Conservation (phyloP, 2,113 vertebrate species). For the Haplochromis vanheusdeni region DNA sequence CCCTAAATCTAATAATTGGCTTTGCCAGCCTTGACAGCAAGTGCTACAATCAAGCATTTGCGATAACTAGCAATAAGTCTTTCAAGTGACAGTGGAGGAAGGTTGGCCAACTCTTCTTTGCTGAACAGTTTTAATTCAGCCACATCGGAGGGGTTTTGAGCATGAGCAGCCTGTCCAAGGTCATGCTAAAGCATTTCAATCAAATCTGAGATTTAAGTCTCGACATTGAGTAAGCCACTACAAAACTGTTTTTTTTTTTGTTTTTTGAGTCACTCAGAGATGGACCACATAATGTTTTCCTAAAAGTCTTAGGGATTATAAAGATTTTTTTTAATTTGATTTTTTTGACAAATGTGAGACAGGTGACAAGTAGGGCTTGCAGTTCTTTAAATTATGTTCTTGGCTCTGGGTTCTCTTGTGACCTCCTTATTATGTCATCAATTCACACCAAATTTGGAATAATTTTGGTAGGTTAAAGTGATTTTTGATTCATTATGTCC, state of each 20-base stretch:
- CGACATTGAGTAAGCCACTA: not conserved
- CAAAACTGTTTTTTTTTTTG: not conserved
- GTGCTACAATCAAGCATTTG: rapidly evolving
- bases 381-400: not conserved
- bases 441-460: not conserved
- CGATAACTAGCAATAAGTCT: not conserved
- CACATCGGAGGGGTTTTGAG: not conserved
- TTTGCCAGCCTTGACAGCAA: not conserved
- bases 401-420: not conserved
- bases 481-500: not conserved
- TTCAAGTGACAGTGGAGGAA: not conserved
- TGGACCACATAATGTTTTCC: not conserved
- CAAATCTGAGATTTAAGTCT: not conserved
- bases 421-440: not conserved
- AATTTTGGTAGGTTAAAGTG: not conserved
- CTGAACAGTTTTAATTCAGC: not conserved
- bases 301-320: not conserved
- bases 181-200: not conserved
- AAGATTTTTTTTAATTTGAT: not conserved
- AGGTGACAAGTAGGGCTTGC: not conserved
- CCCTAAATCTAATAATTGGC: not conserved
- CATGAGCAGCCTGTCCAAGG: not conserved
- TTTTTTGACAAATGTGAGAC: not conserved
- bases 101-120: not conserved
- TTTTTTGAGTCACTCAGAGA: not conserved